Percentiles rank a stretch among this genome's conserved stretches.
Evolutionary conservation across 53 echinoderm and acorn worm species (phyloP).

Genomic region (Astropecten irregularis): DNA sequence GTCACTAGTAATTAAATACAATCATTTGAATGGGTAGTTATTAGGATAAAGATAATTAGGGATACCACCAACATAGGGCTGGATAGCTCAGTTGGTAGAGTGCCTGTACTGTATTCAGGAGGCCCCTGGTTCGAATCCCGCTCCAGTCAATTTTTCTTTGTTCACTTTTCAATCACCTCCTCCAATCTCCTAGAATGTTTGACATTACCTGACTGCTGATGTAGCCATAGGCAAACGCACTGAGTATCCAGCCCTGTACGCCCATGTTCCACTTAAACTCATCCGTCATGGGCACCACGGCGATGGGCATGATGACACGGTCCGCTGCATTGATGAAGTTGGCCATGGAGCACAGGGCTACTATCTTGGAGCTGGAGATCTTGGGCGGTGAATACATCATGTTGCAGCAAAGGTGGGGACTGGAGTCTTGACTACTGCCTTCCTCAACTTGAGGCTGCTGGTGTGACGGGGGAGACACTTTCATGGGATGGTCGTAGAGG

Average conservation of each 20-base stretch:
- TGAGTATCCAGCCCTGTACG: slow-evolving; percentile 92
- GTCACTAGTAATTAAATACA: too few relatives aligned
- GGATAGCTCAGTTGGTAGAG: too few relatives aligned
- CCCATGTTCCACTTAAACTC: slow-evolving; percentile 83
- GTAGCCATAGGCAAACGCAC: slow-evolving; percentile 97
- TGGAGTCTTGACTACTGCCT: not conserved
- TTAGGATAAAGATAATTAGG: too few relatives aligned
- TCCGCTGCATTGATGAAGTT: slow-evolving; percentile 99
- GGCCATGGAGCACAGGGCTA: slow-evolving; percentile 92
- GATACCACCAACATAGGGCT: too few relatives aligned
- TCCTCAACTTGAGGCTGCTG: slow-evolving; percentile 23
- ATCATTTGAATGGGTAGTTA: too few relatives aligned
- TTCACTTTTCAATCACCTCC: too few relatives aligned
- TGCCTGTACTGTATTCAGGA: too few relatives aligned
- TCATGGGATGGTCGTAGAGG: slow-evolving; percentile 1
- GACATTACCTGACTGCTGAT: slow-evolving; percentile 99
- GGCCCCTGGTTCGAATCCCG: too few relatives aligned
- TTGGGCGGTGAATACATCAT: slow-evolving; percentile 10
- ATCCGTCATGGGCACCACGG: slow-evolving; percentile 94
- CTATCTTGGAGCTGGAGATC: slow-evolving; percentile 73
- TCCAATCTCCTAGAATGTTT: too few relatives aligned
- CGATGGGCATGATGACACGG: slow-evolving; percentile 98
- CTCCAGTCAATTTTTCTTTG: too few relatives aligned
- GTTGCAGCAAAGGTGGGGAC: not conserved
- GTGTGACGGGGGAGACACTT: slow-evolving; percentile 2